Evolutionary conservation across 2,113 vertebrate genomes (phyloP).

Genomic region (Martes martes): DNA sequence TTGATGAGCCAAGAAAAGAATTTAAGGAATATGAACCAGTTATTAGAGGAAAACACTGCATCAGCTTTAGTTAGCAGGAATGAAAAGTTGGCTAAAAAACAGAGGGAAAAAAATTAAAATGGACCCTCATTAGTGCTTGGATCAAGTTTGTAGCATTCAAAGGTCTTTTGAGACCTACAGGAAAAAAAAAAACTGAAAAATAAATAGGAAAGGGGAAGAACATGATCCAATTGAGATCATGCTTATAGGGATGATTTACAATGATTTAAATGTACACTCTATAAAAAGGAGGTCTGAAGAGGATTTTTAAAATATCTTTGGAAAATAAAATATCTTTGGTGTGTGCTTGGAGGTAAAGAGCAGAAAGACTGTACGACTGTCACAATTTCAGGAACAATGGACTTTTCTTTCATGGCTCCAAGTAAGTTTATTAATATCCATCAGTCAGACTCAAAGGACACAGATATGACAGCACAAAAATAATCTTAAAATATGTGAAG

Average conservation of each 20-base stretch:
- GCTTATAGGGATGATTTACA: not conserved
- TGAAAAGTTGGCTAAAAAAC: slow-evolving; percentile 36
- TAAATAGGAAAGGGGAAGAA: not conserved
- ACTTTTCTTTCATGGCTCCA: not conserved
- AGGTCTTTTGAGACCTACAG: slow-evolving; percentile 42
- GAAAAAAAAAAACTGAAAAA: not conserved
- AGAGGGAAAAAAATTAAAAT: slow-evolving; percentile 38
- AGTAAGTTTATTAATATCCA: not conserved
- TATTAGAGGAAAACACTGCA: slow-evolving; percentile 49
- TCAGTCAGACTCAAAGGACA: not conserved
- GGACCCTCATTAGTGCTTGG: slow-evolving; percentile 56
- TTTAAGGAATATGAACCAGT: slow-evolving; percentile 45
- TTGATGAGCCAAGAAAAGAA: slow-evolving; percentile 49
- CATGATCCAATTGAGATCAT: not conserved
- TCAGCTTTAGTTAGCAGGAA: slow-evolving; percentile 35
- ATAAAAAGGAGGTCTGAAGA: not conserved
- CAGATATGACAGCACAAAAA: not conserved
- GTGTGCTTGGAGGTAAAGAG: not conserved
- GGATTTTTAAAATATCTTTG: not conserved
- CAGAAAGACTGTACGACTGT: not conserved
- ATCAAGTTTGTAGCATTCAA: slow-evolving; percentile 9
- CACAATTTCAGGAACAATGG: not conserved
- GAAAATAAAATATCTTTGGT: not conserved
- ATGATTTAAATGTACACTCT: not conserved
- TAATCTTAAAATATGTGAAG: not conserved